Base-by-base conservation (phyloP, 2,113 vertebrate species). In the Suricata suricatta region DNA sequence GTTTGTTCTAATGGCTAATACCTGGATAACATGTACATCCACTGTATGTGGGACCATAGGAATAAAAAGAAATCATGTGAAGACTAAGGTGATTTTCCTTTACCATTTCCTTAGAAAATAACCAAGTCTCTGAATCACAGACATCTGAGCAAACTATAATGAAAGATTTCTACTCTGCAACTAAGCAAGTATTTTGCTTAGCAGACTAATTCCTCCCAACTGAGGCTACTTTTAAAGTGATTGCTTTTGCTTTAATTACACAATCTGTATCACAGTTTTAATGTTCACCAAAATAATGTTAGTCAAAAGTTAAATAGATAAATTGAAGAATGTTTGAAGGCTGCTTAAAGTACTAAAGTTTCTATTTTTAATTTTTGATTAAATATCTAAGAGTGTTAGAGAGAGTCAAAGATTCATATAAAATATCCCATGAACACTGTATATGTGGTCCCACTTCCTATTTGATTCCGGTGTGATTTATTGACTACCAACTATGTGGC, bases 171-270 rank as follows among this genome's bases (percentile, higher is more conserved):
- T 52, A 38, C 9, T 63, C 21, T 77, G 13, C 27, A 57, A 11
- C 13, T 12, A 52, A 91, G 35, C 41, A 82, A 90, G n/a, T 17
- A 23, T n/a, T 96, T 96, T 81, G 71, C 79, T 80, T 81, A 63
- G 72, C 47, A 71, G 72, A 82, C 87, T 82, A 63, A 31, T 66
- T 90, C 52, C 44, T 87, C 50, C 41, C 11, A 76, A 19, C 12
- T 86, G 94, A 12, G 54, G 27, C 60, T 69, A n/a, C 74, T 92
- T 86, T 93, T 64, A 87, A 77, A 66, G 60, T 77, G 80, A 92
- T 71, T 57, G n/a, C 15, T 96, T 96, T 76, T 82, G 29, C 25
- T 87, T 96, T 90, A 92, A 87, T 96, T 96, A 94, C 11, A 82
- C 38, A 92, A 86, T 66, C 31, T 23, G 8, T 82, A 82, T 19